Percentiles rank a stretch among this genome's conserved stretches.
Evolutionary conservation across 2,888 invertebrate species (phyloP).

Genomic region (Xestia ashworthii): DNA sequence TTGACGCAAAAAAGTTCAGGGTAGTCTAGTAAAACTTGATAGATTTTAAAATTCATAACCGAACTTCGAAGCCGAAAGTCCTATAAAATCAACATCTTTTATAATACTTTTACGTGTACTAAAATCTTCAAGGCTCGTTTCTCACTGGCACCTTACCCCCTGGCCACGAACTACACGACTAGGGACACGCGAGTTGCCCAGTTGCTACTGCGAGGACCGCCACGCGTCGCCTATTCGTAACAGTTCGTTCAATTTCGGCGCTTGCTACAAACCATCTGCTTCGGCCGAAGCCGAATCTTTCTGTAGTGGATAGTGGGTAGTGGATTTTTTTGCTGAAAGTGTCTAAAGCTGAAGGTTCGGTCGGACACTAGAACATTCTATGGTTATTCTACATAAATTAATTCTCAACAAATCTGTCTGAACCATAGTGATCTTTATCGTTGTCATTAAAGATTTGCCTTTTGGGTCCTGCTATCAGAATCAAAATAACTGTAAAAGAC

Average conservation of each 20-base stretch:
- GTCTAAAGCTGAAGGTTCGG: neutral
- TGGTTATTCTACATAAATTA: too few species aligned
- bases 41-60: slow-evolving; percentile 41
- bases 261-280: neutral
- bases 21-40: slow-evolving; percentile 1
- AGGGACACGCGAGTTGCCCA: neutral
- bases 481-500: neutral
- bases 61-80: slow-evolving; percentile 3
- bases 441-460: neutral
- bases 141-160: neutral
- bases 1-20: slow-evolving; percentile 27
- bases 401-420: too few species aligned
- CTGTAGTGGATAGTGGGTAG: too few species aligned
- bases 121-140: slow-evolving; percentile 24
- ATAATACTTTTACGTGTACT: slow-evolving; percentile 14
- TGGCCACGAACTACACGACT: neutral
- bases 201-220: neutral
- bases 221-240: neutral
- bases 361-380: too few species aligned
- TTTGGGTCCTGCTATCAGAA: neutral
- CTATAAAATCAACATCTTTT: slow-evolving; percentile 37
- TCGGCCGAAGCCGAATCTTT: neutral
- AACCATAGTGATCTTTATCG: neutral
- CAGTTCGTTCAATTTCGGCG: neutral
- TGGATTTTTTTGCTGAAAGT: neutral